A percentile compares a stretch with the other conserved stretches of the same genome.
Evolutionary conservation across 92 coral and sea anemone genomes (phyloP).

Genomic region (Phymanthus crucifer): DNA sequence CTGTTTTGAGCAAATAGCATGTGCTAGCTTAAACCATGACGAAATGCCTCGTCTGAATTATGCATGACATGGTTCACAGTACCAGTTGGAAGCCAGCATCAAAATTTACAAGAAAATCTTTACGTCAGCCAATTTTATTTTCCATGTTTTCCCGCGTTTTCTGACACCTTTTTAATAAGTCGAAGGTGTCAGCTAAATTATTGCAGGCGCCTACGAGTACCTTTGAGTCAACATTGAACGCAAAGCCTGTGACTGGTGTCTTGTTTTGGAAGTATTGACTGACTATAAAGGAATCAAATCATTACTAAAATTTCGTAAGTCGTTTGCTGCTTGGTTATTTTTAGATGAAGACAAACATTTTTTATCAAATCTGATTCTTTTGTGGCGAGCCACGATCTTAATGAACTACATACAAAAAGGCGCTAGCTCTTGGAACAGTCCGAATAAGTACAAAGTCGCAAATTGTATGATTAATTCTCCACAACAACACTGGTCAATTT

Average conservation of each 20-base stretch:
- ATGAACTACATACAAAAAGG: too few species aligned
- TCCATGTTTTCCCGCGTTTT: background rate
- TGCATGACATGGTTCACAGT: background rate
- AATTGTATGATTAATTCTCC: background rate
- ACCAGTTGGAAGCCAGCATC: background rate
- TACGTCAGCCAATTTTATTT: background rate
- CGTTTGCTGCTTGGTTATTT: background rate
- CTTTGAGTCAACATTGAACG: background rate
- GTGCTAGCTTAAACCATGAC: background rate
- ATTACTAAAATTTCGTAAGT: background rate
- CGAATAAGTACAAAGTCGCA: background rate
- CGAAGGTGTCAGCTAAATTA: background rate
- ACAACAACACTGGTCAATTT: background rate
- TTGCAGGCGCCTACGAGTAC: background rate
- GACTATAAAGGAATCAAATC: background rate
- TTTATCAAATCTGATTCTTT: background rate
- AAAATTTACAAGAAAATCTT: background rate
- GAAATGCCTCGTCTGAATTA: background rate
- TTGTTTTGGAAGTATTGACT: background rate
- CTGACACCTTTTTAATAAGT: background rate
- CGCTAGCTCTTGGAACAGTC: too few species aligned
- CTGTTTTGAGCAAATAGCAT: background rate
- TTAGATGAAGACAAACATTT: background rate
- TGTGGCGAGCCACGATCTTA: background rate
- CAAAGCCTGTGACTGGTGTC: background rate